Base-by-base conservation (phyloP, 2,797 vertebrate genomes). In the Cossypha caffra region DNA sequence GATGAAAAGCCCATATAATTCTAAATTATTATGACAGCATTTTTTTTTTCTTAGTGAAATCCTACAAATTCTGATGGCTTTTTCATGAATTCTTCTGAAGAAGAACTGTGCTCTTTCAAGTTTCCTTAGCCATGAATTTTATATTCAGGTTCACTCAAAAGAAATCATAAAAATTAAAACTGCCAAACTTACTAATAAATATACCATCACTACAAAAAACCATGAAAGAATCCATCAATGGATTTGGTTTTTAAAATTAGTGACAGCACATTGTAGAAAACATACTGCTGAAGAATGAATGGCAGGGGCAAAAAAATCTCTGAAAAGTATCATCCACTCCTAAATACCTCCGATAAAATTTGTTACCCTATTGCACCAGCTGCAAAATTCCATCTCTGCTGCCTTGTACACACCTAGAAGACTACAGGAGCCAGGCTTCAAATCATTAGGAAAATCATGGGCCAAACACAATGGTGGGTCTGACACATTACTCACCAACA, bases 401-500 rank as follows among this genome's bases (percentile, higher is more conserved):
- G 40, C 50, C 50, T 37, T 51, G 19, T 28, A 35, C 28, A 50
- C 5, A 59, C 20, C 25, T 42, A 21, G 16, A 72, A 52, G 11
- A n/a, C 24, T 35, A 16, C 4, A 47, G 0, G 0, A 86, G 61
- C 31, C 1, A 1, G 9, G 16, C 48, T 78, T 68, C 2, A 6
- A 18, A 61, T 8, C 21, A 26, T 45, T 31, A 63, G 8, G 33
- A 83, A 74, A 61, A 63, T 1, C 45, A 67, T 0, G 12, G 37
- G 25, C n/a, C 74, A 84, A 62, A 84, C 4, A 33, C 25, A 81
- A 15, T 4, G 7, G 21, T 61, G 40, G 37, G 16, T 40, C 20
- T 73, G n/a, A 80, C 12, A 37, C 0, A 0, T 10, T 25, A 40
- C 17, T 73, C 51, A 51, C 0, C 0, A 26, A 25, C 40, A 43